Percentiles rank a stretch among this genome's conserved stretches.
These are phyloP conservation scores for Graptemys geographica DNA, from an alignment of 2,797 vertebrate genomes.

Conservation along the genomic window DNA sequence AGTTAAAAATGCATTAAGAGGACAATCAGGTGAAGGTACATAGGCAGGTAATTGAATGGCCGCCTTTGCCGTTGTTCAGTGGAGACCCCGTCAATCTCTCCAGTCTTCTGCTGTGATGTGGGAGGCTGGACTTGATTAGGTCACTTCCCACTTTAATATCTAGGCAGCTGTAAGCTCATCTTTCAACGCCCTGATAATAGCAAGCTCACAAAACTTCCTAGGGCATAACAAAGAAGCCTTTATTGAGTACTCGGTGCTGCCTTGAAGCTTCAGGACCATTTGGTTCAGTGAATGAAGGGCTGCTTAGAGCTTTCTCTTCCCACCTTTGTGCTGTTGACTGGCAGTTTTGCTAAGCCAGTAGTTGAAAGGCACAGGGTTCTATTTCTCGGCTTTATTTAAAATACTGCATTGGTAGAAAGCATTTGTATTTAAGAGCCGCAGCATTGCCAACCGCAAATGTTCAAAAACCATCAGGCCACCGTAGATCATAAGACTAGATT, in stretches of 20 bases:
- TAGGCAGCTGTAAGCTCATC: neutral
- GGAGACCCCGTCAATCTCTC: neutral
- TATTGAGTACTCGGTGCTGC: neutral
- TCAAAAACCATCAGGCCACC: neutral
- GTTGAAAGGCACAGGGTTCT: neutral
- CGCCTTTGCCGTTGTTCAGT: neutral
- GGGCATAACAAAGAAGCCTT: neutral
- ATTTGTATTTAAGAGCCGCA: neutral
- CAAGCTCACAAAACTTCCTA: neutral
- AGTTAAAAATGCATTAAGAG: neutral
- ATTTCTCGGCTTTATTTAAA: neutral
- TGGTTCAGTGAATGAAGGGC: neutral
- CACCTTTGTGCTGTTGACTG: neutral
- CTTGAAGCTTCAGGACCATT: neutral
- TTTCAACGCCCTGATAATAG: rapidly evolving
- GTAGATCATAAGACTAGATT: neutral
- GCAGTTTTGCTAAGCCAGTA: neutral
- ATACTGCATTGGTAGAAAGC: neutral
- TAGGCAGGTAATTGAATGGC: neutral
- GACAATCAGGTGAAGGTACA: neutral
- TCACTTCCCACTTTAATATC: neutral
- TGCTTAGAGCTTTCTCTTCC: neutral
- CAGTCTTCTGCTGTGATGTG: neutral
- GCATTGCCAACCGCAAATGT: neutral
- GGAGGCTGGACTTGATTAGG: neutral